Base-by-base conservation (phyloP, 1,140 invertebrate species). In the Procambarus clarkii region DNA sequence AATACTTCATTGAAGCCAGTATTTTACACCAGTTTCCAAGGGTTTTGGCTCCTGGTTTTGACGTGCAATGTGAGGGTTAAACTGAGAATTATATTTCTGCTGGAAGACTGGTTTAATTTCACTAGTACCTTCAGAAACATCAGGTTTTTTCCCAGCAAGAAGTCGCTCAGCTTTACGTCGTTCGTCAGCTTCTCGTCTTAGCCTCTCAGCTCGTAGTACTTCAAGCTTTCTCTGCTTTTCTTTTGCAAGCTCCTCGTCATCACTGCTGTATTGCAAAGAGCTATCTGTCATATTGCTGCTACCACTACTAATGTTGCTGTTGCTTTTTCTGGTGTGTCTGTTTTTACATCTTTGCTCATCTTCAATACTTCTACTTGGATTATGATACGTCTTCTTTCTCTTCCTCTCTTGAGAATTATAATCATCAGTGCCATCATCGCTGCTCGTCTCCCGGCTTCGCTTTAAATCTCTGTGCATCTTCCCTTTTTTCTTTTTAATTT, bases 11-110 rank as follows among this genome's bases (percentile, higher is more conserved):
- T 92, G 71, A 46, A 88, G 71, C 86, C 87, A 93, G 48, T 92
- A 93, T 69, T 92, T 91, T 2, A 89, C 90, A 15, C 91, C 92
- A 34, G 87, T 60, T 77, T 89, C 80, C 34, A 91, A 69, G 13
- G 91, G 46, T 50, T 45, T 78, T 46, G 83, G 69, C 18, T 91
- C 88, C 83, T 86, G 83, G 84, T 98, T 98, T 95, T 98, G 97
- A 94, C 96, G 96, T 45, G 97, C 97, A 58, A 98, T 94, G 95
- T 97, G 96, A 81, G 98, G 98, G 95, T 98, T 98, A 94, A 98
- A 99, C 95, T 98, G 98, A 9, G 97, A 98, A 95, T 98, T 98
- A 94, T 99, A 99, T 95, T 97, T 97, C 93, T 97, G 96, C 93
- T 95, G 95, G n/a, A 91, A 64, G 34, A 64, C 34, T 44, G 76